Conservation (phyloP, 2,113 vertebrate genomes). For the Etheostoma cragini region DNA sequence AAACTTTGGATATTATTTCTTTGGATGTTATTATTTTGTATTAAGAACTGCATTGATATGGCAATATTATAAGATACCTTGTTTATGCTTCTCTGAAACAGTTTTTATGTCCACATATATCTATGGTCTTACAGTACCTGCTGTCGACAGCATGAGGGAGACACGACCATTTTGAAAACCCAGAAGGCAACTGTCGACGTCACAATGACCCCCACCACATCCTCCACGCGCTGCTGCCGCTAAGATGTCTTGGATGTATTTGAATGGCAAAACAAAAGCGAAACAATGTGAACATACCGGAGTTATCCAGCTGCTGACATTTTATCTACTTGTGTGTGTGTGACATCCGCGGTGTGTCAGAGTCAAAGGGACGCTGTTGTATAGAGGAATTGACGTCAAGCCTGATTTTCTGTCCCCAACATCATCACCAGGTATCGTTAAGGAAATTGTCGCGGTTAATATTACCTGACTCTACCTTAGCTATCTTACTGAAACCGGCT, state of each 20-base stretch:
- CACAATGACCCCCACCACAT: slow-evolving; percentile 29
- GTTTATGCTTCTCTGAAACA: no score
- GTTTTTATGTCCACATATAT: no score
- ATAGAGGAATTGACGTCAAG: slow-evolving; percentile 41
- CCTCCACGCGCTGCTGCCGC: slow-evolving; percentile 24
- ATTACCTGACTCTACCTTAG: neutral
- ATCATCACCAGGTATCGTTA: slow-evolving; percentile 57
- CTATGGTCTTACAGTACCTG: neutral
- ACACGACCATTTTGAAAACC: neutral
- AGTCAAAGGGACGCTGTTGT: slow-evolving; percentile 1
- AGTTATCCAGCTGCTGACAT: neutral
- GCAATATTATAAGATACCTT: no score
- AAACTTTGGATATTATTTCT: no score
- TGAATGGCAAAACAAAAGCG: slow-evolving; percentile 15
- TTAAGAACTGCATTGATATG: no score
- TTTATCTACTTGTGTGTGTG: neutral
- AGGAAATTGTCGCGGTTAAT: slow-evolving; percentile 65
- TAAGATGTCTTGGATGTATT: neutral
- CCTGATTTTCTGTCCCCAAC: slow-evolving; percentile 5
- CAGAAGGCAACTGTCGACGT: slow-evolving; percentile 13
- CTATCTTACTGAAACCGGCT: neutral
- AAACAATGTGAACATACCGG: neutral
- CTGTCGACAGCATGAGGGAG: slow-evolving; percentile 21
- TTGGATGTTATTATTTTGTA: no score
- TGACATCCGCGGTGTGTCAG: neutral